Conservation (phyloP, 2,888 invertebrate genomes). For the Tachina grossa region DNA sequence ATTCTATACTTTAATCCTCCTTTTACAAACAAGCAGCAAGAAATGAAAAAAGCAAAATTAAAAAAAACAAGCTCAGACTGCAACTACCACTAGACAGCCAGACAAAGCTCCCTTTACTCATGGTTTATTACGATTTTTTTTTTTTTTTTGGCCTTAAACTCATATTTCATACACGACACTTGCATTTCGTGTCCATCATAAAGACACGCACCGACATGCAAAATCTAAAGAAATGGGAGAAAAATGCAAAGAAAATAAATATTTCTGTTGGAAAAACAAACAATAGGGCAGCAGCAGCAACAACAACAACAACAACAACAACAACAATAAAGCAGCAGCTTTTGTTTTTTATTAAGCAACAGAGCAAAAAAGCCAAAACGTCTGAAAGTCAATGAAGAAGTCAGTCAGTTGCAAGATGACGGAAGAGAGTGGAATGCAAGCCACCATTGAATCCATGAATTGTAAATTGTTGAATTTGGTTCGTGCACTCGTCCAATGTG, state of each 20-base stretch:
- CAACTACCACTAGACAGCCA: slow-evolving; percentile 10
- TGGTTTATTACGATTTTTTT: slow-evolving; percentile 57
- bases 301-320: slow-evolving; percentile 18
- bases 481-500: slow-evolving; percentile 69
- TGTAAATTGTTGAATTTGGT: slow-evolving; percentile 60
- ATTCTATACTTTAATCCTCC: slow-evolving; percentile 22
- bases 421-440: slow-evolving; percentile 29
- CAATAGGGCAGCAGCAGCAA: slow-evolving; percentile 3
- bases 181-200: slow-evolving; percentile 68
- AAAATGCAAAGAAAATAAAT: slow-evolving; percentile 27
- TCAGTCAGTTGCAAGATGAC: slow-evolving; percentile 14
- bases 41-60: background rate
- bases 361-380: slow-evolving; percentile 14
- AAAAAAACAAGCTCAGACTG: slow-evolving; percentile 10
- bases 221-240: slow-evolving; percentile 41
- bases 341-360: slow-evolving; percentile 29
- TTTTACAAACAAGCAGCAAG: background rate
- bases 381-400: slow-evolving; percentile 48
- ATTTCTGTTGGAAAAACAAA: slow-evolving; percentile 27
- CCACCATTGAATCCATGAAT: slow-evolving; percentile 51
- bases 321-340: slow-evolving; percentile 10
- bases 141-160: slow-evolving; percentile 60
- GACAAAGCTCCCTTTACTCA: slow-evolving; percentile 43
- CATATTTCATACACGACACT: slow-evolving; percentile 70
- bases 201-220: slow-evolving; percentile 66